Conservation (phyloP, 2,888 invertebrate species). For the Agrypnus murinus region DNA sequence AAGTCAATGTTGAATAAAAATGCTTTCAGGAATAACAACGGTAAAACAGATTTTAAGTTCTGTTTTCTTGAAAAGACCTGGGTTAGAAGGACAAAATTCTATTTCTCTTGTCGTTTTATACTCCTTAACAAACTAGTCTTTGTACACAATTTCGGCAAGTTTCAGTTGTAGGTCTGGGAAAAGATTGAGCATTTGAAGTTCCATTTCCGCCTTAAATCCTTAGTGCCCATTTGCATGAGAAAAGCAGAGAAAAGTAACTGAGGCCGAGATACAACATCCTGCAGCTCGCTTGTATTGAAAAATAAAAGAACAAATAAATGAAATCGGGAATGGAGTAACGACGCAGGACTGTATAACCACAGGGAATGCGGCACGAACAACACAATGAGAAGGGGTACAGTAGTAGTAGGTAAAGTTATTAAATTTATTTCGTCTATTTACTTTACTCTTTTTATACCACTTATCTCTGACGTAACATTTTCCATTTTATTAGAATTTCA, state of each 20-base stretch:
- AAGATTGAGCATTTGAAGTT: constrained; percentile 35
- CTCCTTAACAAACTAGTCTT: constrained; percentile 8
- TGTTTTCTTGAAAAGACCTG: not conserved
- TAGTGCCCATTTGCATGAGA: constrained; percentile 47
- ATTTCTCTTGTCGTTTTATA: constrained; percentile 17
- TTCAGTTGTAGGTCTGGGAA: constrained; percentile 26
- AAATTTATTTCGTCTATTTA: not conserved
- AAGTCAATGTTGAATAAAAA: too few relatives aligned
- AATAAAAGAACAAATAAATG: constrained; percentile 32
- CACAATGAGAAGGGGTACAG: too few relatives aligned
- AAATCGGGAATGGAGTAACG: constrained; percentile 32
- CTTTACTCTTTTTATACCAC: not conserved
- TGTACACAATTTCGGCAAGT: constrained; percentile 30
- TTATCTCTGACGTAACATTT: not conserved
- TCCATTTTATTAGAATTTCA: not conserved
- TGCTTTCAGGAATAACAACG: too few relatives aligned
- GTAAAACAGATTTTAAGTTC: not conserved
- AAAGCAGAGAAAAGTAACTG: constrained; percentile 43
- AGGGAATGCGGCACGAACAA: constrained; percentile 14
- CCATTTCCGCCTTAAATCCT: constrained; percentile 44
- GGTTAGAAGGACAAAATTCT: not conserved
- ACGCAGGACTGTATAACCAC: constrained; percentile 33
- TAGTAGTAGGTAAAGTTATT: not conserved
- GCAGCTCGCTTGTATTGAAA: constrained; percentile 39
- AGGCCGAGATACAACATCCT: constrained; percentile 40